Evolutionary conservation across 2,888 invertebrate species (phyloP), one percentile per base, ranked within the genome.

Genomic region (Eremobia ochroleuca): DNA sequence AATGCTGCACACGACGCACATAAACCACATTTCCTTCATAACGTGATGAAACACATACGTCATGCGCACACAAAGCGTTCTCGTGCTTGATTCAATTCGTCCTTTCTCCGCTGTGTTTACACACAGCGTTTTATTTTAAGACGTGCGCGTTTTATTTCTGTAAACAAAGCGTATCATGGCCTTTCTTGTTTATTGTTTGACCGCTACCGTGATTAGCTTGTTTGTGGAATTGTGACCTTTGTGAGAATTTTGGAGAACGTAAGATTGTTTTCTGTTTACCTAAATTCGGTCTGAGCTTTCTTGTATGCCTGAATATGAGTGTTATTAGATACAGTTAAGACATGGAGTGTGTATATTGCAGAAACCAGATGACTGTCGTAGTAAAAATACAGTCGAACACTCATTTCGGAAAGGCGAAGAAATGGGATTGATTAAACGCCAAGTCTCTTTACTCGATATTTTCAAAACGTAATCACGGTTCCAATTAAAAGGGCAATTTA

Each of bases 101-200:
- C 84, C 73, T 88, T 87, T 85, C 88, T 84, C 76, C 77, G 76
- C 2, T 73, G 71, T 85, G 83, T 85, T 82, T 78, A 76, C 71
- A 74, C 31, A 72, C 61, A 52, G 59, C 67, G 61, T 68, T 81
- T 83, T 88, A 88, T 89, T 87, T 88, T 86, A 61, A 80, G 89
- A 85, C 70, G 25, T 34, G 59, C 71, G 55, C 70, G 81, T 78
- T 88, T 87, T 85, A 88, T 88, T 81, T 77, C 64, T 34, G 78
- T 82, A 83, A 88, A 88, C 87, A 87, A 88, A 86, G 82, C 79
- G 78, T 76, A 77, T 76, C 65, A 21, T 64, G 64, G 72, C 67
- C 80, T 85, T 77, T 83, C 59, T 76, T 82, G 85, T 81, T 81
- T 76, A 83, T 83, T 76, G 77, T 84, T 78, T 86, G 77, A 70